Percentiles rank a stretch among this genome's conserved stretches.
phyloP scores from a whole-genome alignment of 2,888 invertebrate genomes.

The Cosmopolites sordidus region DNA sequence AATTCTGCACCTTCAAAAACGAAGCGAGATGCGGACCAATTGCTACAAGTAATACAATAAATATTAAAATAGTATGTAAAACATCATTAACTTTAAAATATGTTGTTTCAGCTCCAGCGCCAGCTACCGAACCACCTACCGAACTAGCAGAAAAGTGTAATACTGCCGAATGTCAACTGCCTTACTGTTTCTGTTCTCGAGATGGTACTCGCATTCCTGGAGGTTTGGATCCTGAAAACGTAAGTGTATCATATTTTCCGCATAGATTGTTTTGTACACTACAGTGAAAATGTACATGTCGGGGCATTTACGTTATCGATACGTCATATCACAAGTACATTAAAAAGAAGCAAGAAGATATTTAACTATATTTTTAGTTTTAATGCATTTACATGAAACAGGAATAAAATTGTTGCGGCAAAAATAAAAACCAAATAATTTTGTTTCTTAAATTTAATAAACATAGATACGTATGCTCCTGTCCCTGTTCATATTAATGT shows the following conservation, averaged over 20 bases:
- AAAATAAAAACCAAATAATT: too few species aligned
- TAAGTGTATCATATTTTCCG: slow-evolving; percentile 45
- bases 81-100: background rate
- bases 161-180: slow-evolving; percentile 67
- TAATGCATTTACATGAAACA: too few species aligned
- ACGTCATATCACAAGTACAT: too few species aligned
- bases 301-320: too few species aligned
- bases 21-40: slow-evolving; percentile 90
- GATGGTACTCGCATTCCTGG: slow-evolving; percentile 87
- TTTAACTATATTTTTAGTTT: too few species aligned
- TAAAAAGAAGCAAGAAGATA: too few species aligned
- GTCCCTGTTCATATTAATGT: too few species aligned
- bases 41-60: slow-evolving; percentile 69
- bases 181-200: slow-evolving; percentile 88
- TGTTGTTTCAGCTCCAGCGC: slow-evolving; percentile 64
- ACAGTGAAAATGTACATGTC: too few species aligned
- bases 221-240: slow-evolving; percentile 75
- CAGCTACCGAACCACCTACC: slow-evolving; percentile 74
- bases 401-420: too few species aligned
- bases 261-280: too few species aligned
- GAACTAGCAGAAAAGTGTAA: slow-evolving; percentile 81
- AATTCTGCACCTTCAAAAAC: slow-evolving; percentile 84
- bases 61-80: background rate
- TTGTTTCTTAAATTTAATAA: too few species aligned
- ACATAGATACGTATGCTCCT: too few species aligned